Conservation (phyloP, 2,797 vertebrate genomes). For the Babyrousa celebensis region DNA sequence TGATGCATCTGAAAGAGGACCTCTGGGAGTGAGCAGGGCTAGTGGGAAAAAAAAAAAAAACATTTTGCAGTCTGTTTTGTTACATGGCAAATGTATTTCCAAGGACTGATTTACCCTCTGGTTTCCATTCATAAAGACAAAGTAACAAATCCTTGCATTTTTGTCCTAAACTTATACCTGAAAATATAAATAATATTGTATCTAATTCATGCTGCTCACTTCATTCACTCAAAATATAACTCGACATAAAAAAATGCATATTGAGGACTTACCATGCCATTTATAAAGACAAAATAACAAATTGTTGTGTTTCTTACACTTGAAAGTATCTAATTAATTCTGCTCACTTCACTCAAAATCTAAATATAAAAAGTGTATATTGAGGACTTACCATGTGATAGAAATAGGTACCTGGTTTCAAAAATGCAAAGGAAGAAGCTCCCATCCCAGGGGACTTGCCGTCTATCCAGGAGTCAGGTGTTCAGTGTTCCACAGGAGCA, state of each 20-base stretch:
- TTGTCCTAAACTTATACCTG: background rate
- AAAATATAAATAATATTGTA: background rate
- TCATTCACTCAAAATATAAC: conserved; percentile 19
- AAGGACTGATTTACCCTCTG: background rate
- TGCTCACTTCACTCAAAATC: background rate
- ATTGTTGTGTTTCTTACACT: background rate
- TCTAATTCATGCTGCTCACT: conserved; percentile 17
- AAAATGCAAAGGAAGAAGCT: background rate
- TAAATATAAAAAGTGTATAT: background rate
- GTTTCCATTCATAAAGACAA: conserved; percentile 46
- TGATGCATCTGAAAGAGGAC: background rate
- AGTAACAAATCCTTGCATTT: background rate
- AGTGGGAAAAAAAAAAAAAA: background rate
- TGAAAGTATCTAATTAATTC: conserved; percentile 46
- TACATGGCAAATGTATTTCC: background rate
- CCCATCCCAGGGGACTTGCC: background rate
- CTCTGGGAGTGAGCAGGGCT: background rate
- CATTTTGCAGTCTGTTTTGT: conserved; percentile 20
- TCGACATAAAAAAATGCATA: background rate
- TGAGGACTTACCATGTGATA: background rate
- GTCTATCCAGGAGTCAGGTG: background rate
- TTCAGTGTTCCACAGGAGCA: background rate
- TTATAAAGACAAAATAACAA: conserved; percentile 28
- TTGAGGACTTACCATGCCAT: background rate
- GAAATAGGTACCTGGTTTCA: conserved; percentile 4